phyloP scores from a whole-genome alignment of 2,113 vertebrate genomes.

The Penelope pileata region DNA sequence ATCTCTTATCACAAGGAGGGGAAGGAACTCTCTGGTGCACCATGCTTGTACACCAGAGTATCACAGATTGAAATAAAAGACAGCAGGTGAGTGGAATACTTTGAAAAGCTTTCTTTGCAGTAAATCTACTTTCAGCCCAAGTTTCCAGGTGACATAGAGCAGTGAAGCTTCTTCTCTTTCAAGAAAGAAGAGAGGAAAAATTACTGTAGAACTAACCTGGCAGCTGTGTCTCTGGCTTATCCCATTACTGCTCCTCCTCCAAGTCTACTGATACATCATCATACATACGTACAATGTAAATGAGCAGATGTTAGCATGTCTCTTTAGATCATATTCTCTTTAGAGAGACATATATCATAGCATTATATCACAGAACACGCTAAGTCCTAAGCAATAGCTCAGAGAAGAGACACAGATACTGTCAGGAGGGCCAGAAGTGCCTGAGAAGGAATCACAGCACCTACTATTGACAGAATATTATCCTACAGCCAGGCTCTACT shows the following conservation, averaged over 20 bases:
- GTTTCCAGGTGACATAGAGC: not conserved
- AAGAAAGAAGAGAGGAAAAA: not conserved
- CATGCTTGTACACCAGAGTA: too few relatives aligned
- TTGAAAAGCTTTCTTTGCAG: not conserved
- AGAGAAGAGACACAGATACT: not conserved
- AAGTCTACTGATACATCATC: not conserved
- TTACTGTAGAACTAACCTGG: not conserved
- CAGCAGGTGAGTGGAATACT: not conserved
- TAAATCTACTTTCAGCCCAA: not conserved
- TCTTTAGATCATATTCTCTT: not conserved
- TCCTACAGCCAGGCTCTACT: not conserved
- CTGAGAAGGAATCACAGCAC: not conserved
- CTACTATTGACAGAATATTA: not conserved
- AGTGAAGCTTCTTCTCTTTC: not conserved
- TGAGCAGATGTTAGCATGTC: not conserved
- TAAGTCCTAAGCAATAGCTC: not conserved
- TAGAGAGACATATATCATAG: not conserved
- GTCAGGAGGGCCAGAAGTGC: not conserved
- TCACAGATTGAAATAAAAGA: not conserved
- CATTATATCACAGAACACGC: too few relatives aligned
- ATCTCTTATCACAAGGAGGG: not conserved
- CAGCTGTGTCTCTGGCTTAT: not conserved
- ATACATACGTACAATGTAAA: too few relatives aligned
- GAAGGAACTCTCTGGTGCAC: not conserved
- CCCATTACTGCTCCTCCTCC: not conserved